Conservation (phyloP, 2,797 vertebrate genomes). For the Poliocrania exsul region DNA sequence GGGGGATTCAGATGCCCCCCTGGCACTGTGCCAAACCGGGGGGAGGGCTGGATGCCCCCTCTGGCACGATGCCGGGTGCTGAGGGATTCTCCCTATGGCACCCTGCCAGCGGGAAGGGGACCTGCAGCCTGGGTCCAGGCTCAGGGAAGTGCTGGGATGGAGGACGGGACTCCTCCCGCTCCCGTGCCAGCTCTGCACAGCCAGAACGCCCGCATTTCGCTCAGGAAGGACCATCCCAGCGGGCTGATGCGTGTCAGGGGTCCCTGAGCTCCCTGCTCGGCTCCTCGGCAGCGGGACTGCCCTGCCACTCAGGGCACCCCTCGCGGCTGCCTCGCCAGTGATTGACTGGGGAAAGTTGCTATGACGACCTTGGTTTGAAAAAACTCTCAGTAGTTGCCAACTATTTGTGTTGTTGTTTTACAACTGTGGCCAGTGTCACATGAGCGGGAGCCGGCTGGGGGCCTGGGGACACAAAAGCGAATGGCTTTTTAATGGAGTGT, state of each 20-base stretch:
- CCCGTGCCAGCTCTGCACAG: neutral
- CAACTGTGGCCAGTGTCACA: constrained; percentile 82
- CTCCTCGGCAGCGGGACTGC: neutral
- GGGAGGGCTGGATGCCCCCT: neutral
- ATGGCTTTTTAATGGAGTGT: constrained; percentile 87
- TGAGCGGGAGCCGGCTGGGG: constrained; percentile 85
- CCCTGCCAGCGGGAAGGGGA: neutral
- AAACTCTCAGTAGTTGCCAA: constrained; percentile 79
- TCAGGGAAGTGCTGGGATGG: neutral
- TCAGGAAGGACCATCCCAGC: rapidly evolving
- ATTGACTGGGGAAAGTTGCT: constrained; percentile 79
- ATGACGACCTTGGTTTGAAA: constrained; percentile 79
- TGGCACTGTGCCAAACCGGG: neutral
- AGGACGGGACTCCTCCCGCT: neutral
- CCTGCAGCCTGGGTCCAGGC: neutral
- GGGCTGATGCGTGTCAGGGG: neutral
- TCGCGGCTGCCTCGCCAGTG: constrained; percentile 65
- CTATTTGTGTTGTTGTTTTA: constrained; percentile 83
- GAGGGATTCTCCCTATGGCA: constrained; percentile 36
- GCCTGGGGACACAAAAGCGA: constrained; percentile 80
- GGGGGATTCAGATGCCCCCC: constrained; percentile 50
- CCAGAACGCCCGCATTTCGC: rapidly evolving
- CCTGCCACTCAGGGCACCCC: constrained; percentile 56
- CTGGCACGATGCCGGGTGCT: neutral
- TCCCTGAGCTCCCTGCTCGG: constrained; percentile 1